phyloP scores from a whole-genome alignment of 2,113 vertebrate genomes.

The Myxocyprinus asiaticus region DNA sequence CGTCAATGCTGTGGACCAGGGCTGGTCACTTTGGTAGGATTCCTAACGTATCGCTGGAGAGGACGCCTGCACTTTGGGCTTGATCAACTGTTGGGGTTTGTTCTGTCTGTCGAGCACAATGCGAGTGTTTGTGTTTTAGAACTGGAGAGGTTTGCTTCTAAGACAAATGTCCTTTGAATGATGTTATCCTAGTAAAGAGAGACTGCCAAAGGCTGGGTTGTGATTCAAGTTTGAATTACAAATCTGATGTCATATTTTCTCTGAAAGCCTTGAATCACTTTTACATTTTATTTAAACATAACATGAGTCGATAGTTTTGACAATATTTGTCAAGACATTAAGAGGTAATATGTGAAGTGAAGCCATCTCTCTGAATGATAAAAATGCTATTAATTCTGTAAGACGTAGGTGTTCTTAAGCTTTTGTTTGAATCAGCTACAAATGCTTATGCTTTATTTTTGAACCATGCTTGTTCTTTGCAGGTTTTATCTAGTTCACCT shows the following conservation, averaged over 20 bases:
- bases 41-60: not conserved
- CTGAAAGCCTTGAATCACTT: not conserved
- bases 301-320: not conserved
- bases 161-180: not conserved
- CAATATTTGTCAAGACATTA: no score
- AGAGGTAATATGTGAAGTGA: not conserved
- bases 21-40: not conserved
- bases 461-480: not conserved
- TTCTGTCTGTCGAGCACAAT: not conserved
- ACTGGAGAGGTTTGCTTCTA: conserved; percentile 4
- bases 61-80: not conserved
- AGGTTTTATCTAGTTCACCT: not conserved
- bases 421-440: not conserved
- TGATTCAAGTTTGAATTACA: not conserved
- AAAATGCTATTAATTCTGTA: not conserved
- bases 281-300: not conserved
- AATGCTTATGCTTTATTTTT: not conserved
- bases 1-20: conserved; percentile 2
- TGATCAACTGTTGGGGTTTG: not conserved
- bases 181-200: conserved; percentile 2
- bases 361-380: not conserved
- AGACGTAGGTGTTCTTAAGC: not conserved
- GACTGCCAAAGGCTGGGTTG: not conserved
- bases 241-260: not conserved
- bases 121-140: conserved; percentile 21